Evolutionary conservation across 2,888 invertebrate species (phyloP).

Genomic region (Apeira syringaria): DNA sequence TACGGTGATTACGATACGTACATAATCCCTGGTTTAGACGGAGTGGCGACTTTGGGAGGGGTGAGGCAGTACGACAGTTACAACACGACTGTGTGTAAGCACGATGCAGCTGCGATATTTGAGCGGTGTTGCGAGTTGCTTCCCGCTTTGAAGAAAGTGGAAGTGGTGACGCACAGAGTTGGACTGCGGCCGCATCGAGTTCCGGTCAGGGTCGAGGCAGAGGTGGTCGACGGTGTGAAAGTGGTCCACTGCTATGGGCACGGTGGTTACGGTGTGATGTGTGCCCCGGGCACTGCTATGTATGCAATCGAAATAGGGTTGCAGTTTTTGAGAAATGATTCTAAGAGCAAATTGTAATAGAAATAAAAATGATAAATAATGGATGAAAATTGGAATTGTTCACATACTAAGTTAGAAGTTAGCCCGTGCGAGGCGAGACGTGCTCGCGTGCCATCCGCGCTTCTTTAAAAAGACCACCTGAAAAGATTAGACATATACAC

Average conservation of each 20-base stretch:
- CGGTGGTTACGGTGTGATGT: conserved; percentile 95
- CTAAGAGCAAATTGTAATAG: conserved; percentile 59
- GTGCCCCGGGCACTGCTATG: conserved; percentile 93
- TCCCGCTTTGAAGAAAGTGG: conserved; percentile 85
- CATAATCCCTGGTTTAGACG: conserved; percentile 90
- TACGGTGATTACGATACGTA: conserved; percentile 95
- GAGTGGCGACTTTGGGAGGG: conserved; percentile 92
- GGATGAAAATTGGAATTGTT: too few relatives aligned
- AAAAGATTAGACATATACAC: too few relatives aligned
- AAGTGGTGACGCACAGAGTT: conserved; percentile 86
- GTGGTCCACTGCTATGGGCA: conserved; percentile 98
- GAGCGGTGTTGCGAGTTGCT: conserved; percentile 90
- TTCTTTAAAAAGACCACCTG: too few relatives aligned
- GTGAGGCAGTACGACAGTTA: conserved; percentile 92
- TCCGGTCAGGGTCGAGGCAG: conserved; percentile 88
- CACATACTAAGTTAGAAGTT: too few relatives aligned
- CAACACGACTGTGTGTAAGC: conserved; percentile 85
- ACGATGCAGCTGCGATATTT: conserved; percentile 90
- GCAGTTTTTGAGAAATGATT: conserved; percentile 71
- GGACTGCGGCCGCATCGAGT: conserved; percentile 93
- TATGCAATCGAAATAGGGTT: conserved; percentile 88
- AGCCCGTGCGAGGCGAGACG: too few relatives aligned
- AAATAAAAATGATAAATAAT: too few relatives aligned
- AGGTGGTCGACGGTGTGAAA: conserved; percentile 73
- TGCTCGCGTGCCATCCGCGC: too few relatives aligned